Evolutionary conservation across 2,797 vertebrate genomes (phyloP).

Genomic region (Anguilla megastoma): DNA sequence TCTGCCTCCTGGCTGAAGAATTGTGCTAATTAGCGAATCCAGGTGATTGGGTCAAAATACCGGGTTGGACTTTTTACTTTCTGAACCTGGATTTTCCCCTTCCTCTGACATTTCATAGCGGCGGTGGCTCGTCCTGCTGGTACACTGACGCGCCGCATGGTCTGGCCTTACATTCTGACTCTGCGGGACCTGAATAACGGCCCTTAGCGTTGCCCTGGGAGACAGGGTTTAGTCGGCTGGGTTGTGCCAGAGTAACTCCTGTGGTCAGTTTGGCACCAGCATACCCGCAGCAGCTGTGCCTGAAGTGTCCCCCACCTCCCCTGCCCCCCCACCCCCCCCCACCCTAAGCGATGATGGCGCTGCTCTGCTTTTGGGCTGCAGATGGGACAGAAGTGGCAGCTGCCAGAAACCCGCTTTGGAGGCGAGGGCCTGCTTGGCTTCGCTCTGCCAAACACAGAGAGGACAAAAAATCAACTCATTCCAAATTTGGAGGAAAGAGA

Average conservation of each 20-base stretch:
- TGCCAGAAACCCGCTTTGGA: background rate
- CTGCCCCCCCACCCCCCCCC: too few relatives aligned
- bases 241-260: background rate
- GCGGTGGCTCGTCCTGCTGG: background rate
- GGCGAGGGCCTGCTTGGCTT: background rate
- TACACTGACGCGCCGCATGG: background rate
- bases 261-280: background rate
- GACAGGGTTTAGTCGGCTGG: background rate
- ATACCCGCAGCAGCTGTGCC: background rate
- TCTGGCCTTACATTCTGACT: background rate
- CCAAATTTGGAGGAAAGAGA: background rate
- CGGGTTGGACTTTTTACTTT: too few relatives aligned
- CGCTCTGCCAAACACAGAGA: background rate
- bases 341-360: background rate
- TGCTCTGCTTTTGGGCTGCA: background rate
- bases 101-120: background rate
- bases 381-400: background rate
- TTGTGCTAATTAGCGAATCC: too few relatives aligned
- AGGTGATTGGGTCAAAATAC: too few relatives aligned
- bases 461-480: background rate
- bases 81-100: too few relatives aligned
- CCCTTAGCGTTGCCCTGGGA: background rate
- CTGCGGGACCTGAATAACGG: background rate
- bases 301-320: background rate
- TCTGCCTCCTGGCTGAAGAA: too few relatives aligned